Percentiles rank a stretch among this genome's conserved stretches.
Conservation (phyloP, 2,797 vertebrate genomes). For the Brachyalestes nurse region DNA sequence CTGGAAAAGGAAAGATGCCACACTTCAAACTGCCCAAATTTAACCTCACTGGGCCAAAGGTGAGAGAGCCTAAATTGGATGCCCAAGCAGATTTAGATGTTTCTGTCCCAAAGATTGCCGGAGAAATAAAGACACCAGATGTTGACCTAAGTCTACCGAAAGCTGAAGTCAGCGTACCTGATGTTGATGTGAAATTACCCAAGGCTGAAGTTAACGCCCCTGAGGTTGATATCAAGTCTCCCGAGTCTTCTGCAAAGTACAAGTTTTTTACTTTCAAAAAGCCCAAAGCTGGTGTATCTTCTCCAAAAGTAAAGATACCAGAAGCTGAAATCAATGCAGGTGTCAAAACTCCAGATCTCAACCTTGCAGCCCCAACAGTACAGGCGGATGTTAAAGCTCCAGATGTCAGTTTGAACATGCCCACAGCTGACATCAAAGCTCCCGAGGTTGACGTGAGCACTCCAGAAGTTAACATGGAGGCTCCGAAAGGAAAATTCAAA, state of each 20-base stretch:
- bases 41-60: conserved; percentile 28
- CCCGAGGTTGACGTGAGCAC: conserved; percentile 59
- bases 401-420: conserved; percentile 50
- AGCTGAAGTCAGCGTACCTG: conserved; percentile 44
- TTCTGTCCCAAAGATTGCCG: conserved; percentile 35
- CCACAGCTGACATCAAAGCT: conserved; percentile 54
- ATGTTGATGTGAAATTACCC: conserved; percentile 50
- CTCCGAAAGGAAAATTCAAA: conserved; percentile 65
- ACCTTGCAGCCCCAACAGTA: conserved; percentile 23
- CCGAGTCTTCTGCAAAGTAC: conserved; percentile 53
- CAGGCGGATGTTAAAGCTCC: conserved; percentile 50
- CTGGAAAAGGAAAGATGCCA: conserved; percentile 43
- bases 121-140: conserved; percentile 34
- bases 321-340: no score
- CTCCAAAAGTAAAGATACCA: conserved; percentile 22
- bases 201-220: conserved; percentile 49
- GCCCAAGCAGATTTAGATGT: conserved; percentile 32
- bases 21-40: conserved; percentile 52
- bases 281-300: conserved; percentile 36
- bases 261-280: conserved; percentile 55
- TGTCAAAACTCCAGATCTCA: no score
- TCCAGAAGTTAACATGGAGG: conserved; percentile 56
- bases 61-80: conserved; percentile 37
- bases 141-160: conserved; percentile 55
- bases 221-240: conserved; percentile 45